phyloP scores from a whole-genome alignment of 2,113 vertebrate species.

The Zosterops japonicus region DNA sequence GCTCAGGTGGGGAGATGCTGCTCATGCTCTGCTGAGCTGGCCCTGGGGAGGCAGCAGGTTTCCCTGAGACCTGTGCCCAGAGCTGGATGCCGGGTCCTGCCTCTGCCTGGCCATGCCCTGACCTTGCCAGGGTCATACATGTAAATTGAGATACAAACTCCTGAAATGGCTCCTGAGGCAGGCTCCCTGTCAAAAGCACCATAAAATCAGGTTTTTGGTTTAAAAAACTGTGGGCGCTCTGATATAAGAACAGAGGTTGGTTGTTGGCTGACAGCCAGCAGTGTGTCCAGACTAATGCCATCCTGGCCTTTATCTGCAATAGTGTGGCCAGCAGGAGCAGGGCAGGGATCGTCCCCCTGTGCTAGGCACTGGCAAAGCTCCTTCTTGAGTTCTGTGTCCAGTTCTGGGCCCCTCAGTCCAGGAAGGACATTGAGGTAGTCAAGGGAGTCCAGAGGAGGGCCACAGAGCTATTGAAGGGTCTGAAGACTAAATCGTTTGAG shows the following conservation, averaged over 20 bases:
- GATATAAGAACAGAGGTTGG: background rate
- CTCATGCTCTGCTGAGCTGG: accelerated
- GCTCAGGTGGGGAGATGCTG: background rate
- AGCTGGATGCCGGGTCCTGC: accelerated
- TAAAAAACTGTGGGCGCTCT: background rate
- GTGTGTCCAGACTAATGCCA: background rate
- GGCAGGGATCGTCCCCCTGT: background rate
- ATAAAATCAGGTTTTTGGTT: background rate
- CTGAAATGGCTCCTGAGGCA: background rate
- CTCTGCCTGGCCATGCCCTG: background rate
- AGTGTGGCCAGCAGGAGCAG: background rate
- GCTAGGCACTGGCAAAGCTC: background rate
- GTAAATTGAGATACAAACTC: background rate
- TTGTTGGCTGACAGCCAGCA: background rate
- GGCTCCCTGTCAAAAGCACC: background rate
- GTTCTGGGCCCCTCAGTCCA: background rate
- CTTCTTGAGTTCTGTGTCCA: background rate
- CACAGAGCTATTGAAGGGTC: background rate
- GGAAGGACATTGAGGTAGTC: background rate
- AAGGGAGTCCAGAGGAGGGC: background rate
- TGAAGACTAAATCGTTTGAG: background rate
- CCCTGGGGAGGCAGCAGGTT: background rate
- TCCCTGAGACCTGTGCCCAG: accelerated
- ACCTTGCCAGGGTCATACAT: background rate
- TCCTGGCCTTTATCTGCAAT: background rate